Evolutionary conservation across 2,888 invertebrate genomes (phyloP).

Genomic region (Callinectes sapidus): DNA sequence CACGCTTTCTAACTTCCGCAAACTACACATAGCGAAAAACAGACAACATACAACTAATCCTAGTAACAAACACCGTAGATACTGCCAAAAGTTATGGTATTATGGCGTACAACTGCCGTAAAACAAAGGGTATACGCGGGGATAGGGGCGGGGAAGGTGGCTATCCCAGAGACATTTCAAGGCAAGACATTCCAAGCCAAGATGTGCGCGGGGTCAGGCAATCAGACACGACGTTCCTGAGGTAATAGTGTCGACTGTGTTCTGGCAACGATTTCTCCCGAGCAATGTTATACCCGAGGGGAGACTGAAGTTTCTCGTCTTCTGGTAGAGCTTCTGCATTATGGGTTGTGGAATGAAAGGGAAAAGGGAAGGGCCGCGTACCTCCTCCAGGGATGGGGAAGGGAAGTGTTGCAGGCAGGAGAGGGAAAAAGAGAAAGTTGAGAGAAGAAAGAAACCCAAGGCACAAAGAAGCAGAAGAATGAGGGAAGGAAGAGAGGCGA

Average conservation of each 20-base stretch:
- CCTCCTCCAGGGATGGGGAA: background rate
- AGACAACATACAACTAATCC: background rate
- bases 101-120: background rate
- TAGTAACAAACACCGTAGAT: background rate
- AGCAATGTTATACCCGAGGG: background rate
- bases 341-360: slow-evolving; percentile 4
- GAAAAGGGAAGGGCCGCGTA: background rate
- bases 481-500: background rate
- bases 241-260: background rate
- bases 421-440: background rate
- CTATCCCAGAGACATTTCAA: background rate
- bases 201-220: background rate
- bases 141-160: background rate
- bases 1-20: background rate
- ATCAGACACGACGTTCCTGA: background rate
- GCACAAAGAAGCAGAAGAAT: background rate
- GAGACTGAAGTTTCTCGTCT: background rate
- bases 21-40: background rate
- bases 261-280: background rate
- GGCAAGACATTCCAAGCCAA: background rate
- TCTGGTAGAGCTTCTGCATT: background rate
- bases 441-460: background rate
- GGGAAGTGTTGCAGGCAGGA: background rate
- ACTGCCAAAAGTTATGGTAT: background rate
- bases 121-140: background rate